Conservation (phyloP, 2,797 vertebrate genomes). For the Nannoperca australis region DNA sequence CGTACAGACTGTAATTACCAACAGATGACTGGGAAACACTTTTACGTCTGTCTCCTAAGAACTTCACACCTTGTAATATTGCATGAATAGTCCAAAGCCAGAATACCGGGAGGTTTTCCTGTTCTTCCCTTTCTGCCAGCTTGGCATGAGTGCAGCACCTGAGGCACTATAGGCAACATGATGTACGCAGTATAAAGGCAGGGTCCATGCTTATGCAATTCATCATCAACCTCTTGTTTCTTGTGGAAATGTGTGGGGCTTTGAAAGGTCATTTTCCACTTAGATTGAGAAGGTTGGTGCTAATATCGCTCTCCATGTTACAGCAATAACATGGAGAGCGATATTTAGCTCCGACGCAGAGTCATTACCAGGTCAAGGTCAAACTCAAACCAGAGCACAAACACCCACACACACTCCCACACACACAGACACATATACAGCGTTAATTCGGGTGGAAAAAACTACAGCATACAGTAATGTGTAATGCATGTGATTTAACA, state of each 20-base stretch:
- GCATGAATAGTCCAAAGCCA: not conserved
- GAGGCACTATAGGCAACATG: slow-evolving; percentile 32
- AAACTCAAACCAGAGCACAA: slow-evolving; percentile 4
- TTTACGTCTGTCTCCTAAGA: too few species aligned
- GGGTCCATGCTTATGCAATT: slow-evolving; percentile 28
- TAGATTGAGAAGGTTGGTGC: slow-evolving; percentile 38
- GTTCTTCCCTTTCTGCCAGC: not conserved
- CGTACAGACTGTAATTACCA: too few species aligned
- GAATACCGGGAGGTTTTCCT: too few species aligned
- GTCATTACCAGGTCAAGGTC: slow-evolving; percentile 54
- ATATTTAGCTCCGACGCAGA: slow-evolving; percentile 47
- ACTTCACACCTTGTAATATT: not conserved
- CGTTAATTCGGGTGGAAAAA: not conserved
- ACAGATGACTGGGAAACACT: too few species aligned
- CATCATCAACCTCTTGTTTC: slow-evolving; percentile 41
- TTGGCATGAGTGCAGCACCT: not conserved
- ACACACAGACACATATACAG: not conserved
- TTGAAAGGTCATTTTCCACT: slow-evolving; percentile 66
- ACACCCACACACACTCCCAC: not conserved
- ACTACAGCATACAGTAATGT: not conserved
- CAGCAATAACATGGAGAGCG: slow-evolving; percentile 40
- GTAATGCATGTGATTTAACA: slow-evolving; percentile 11
- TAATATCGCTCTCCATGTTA: slow-evolving; percentile 50
- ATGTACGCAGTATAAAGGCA: slow-evolving; percentile 8
- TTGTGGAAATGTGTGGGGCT: slow-evolving; percentile 31